These are phyloP conservation scores for Agrochola circellaris DNA, from an alignment of 2,888 invertebrate species.

Conservation along the genomic window DNA sequence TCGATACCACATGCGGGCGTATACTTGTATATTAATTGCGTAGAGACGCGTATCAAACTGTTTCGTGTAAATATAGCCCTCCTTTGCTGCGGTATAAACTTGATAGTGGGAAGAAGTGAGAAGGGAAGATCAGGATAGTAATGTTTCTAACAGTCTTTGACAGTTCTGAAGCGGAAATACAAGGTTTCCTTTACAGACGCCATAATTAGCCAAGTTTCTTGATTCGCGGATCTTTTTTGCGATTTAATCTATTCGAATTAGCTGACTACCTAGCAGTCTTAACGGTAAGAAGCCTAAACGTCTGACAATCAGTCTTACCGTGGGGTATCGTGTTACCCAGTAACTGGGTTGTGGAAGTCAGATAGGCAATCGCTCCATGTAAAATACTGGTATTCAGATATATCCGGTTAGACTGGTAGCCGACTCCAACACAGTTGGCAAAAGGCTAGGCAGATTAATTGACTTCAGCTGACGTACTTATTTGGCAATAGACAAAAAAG, in stretches of 20 bases:
- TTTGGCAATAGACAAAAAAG: not conserved
- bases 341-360: no score
- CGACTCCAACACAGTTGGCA: no score
- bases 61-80: slow-evolving; percentile 47
- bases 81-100: slow-evolving; percentile 58
- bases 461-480: not conserved
- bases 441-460: no score
- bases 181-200: not conserved
- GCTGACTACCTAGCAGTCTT: no score
- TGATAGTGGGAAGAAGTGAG: not conserved
- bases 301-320: no score
- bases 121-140: not conserved
- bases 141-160: not conserved
- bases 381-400: no score
- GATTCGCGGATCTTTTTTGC: not conserved
- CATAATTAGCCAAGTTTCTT: not conserved
- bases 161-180: not conserved
- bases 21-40: slow-evolving; percentile 54
- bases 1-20: slow-evolving; percentile 61
- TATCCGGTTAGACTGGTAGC: no score
- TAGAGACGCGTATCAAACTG: slow-evolving; percentile 51
- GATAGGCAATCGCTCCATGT: no score
- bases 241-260: not conserved
- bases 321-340: no score
- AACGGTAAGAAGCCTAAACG: no score